Evolutionary conservation across 2,797 vertebrate species (phyloP).

Genomic region (Chromis chromis): DNA sequence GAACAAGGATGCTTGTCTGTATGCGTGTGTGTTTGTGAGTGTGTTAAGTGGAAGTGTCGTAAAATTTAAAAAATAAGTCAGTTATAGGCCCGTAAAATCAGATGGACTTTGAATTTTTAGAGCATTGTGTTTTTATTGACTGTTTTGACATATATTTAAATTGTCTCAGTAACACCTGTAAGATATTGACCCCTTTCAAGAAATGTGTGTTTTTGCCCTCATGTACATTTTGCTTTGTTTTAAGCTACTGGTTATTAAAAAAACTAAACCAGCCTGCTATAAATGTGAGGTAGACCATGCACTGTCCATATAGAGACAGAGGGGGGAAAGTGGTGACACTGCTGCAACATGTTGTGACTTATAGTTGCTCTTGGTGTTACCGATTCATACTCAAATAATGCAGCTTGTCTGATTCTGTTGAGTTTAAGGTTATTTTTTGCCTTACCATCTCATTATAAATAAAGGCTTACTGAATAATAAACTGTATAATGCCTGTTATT

Average conservation of each 20-base stretch:
- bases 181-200: slow-evolving; percentile 31
- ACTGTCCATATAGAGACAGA: neutral
- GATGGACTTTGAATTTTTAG: neutral
- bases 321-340: neutral
- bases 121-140: slow-evolving; percentile 1
- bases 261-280: neutral
- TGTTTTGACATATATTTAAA: neutral
- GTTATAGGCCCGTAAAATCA: slow-evolving; percentile 6
- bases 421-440: slow-evolving; percentile 41
- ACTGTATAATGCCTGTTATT: slow-evolving; percentile 5
- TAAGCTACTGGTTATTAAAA: slow-evolving; percentile 19
- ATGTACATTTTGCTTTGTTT: slow-evolving; percentile 47
- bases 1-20: slow-evolving; percentile 7
- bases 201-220: slow-evolving; percentile 33
- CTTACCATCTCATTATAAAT: slow-evolving; percentile 62
- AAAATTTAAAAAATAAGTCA: slow-evolving; percentile 1
- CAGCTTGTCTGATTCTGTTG: slow-evolving; percentile 53
- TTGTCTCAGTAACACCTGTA: slow-evolving; percentile 27
- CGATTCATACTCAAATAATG: slow-evolving; percentile 45
- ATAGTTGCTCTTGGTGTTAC: slow-evolving; percentile 23
- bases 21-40: slow-evolving; percentile 18
- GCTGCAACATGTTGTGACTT: slow-evolving; percentile 22
- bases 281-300: neutral
- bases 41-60: slow-evolving; percentile 3
- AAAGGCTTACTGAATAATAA: slow-evolving; percentile 60